Conservation (phyloP, 2,888 invertebrate genomes). For the Osedax frankpressi region DNA sequence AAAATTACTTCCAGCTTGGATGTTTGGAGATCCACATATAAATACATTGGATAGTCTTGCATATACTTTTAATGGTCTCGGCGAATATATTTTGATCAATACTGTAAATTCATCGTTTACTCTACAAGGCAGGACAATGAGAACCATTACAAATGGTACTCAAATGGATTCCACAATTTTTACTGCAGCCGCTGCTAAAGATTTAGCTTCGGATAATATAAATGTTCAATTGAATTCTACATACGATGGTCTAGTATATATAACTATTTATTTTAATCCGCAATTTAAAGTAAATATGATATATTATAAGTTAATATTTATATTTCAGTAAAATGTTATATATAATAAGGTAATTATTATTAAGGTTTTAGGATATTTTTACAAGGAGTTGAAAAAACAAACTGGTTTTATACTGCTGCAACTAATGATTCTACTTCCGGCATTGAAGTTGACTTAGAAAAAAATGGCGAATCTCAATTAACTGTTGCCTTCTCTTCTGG, state of each 20-base stretch:
- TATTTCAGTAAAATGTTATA: too few species aligned
- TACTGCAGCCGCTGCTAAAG: conserved; percentile 25
- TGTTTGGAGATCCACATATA: conserved; percentile 21
- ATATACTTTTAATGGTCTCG: conserved; percentile 21
- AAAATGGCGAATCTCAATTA: neutral
- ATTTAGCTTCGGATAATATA: conserved; percentile 19
- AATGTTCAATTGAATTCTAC: conserved; percentile 23
- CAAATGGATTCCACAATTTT: conserved; percentile 26
- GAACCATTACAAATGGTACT: conserved; percentile 21
- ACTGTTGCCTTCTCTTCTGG: neutral
- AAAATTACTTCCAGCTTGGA: conserved; percentile 14
- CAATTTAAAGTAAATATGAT: too few species aligned
- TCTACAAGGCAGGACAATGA: conserved; percentile 25
- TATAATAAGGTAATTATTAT: neutral
- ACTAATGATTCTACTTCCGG: neutral
- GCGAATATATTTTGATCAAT: conserved; percentile 17
- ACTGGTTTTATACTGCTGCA: neutral
- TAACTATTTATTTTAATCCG: too few species aligned
- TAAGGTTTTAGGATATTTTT: neutral
- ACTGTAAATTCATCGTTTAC: conserved; percentile 13
- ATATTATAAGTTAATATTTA: too few species aligned
- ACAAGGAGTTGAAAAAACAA: conserved; percentile 2
- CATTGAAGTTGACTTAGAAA: neutral
- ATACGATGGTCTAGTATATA: neutral
- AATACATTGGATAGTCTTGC: conserved; percentile 16